Conservation (phyloP, 2,888 invertebrate genomes). For the Dynastes grantii region DNA sequence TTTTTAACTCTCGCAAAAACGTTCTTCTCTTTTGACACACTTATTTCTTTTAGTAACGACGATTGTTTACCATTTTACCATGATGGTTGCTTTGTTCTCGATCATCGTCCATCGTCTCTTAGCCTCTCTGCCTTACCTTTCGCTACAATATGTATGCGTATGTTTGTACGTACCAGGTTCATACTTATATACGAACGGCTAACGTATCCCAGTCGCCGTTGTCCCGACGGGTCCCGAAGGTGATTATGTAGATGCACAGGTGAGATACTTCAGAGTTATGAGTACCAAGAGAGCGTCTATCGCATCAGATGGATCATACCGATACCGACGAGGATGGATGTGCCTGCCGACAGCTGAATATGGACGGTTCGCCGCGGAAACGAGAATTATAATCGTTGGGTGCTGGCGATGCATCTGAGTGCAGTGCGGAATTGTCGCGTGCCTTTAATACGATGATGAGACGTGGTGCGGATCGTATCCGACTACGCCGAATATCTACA, state of each 20-base stretch:
- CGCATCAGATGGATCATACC: conserved; percentile 56
- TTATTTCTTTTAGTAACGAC: too few relatives aligned
- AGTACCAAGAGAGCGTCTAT: conserved; percentile 55
- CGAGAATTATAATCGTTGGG: conserved; percentile 45
- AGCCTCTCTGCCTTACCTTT: too few relatives aligned
- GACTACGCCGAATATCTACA: too few relatives aligned
- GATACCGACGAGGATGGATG: conserved; percentile 56
- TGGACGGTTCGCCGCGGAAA: conserved; percentile 44
- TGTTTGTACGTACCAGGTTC: neutral
- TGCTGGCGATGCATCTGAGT: conserved; percentile 13
- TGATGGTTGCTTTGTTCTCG: too few relatives aligned
- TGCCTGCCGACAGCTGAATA: conserved; percentile 56
- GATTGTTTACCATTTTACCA: too few relatives aligned
- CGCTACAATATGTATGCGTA: too few relatives aligned
- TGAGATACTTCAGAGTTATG: conserved; percentile 57
- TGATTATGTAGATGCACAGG: conserved; percentile 57
- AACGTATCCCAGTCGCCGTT: conserved; percentile 40
- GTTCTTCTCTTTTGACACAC: too few relatives aligned
- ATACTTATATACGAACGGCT: neutral
- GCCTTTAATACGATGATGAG: conserved; percentile 51
- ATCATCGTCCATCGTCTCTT: too few relatives aligned
- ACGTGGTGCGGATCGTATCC: too few relatives aligned
- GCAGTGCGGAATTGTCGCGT: conserved; percentile 50
- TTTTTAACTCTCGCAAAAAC: too few relatives aligned
- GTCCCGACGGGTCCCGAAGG: conserved; percentile 50